Evolutionary conservation across 2,888 invertebrate species (phyloP), one percentile per base, ranked within the genome.

Genomic region (Netelia virgata): DNA sequence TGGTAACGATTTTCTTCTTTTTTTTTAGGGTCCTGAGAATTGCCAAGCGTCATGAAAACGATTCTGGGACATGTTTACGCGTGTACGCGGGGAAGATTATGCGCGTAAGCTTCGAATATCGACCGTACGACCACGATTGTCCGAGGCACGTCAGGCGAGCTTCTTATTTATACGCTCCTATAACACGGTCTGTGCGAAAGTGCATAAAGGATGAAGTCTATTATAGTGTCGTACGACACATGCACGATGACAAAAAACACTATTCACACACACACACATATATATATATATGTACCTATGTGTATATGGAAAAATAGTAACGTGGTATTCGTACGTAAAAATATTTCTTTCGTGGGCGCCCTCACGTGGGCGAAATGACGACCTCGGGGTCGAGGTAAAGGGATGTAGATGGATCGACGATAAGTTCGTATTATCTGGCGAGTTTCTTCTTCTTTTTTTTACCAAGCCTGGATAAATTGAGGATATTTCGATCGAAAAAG

Each of bases 321-420:
- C 23, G 50, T 63, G 63, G 5, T 36, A 61, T 63, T 41, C 11
- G 41, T 20, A 63, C 11, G 6, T 43, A 64, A 43, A 69, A 43
- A 43, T 20, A 63, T 61, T 43, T 55, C 43, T 50, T 41, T 81
- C 63, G 75, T 76, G 75, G 73, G 80, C 43, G 55, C 10, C 14
- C 55, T 75, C 18, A 55, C 63, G 69, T 82, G 70, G 75, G 69
- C 57, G 81, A 57, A 18, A 55, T 55, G 64, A 63, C 69, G 81
- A 73, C 66, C 79, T 64, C 36, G 47, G 73, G 63, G 5, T 73
- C 72, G 36, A 47, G 41, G 73, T 80, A 59, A 36, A 50, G 36
- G 47, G 47, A 70, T 75, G 47, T 53, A 75, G 61, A 63, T 75
- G 50, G 68, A 69, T 55, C 66, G 72, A 66, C 55, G 79, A 80